Conservation (phyloP, 2,113 vertebrate genomes). For the Rhegmatorhina hoffmannsi region DNA sequence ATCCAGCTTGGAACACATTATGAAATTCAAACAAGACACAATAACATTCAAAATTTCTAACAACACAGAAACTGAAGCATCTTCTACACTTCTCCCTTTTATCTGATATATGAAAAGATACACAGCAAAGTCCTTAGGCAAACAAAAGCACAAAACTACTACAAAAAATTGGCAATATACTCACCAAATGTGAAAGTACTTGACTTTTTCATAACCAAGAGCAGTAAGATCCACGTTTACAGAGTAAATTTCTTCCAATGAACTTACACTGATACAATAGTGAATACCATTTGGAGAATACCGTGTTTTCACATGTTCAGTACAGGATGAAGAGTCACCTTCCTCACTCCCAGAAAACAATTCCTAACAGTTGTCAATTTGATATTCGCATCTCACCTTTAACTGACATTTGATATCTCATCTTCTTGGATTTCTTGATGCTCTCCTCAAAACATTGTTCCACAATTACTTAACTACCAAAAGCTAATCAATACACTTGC, state of each 20-base stretch:
- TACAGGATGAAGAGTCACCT: not conserved
- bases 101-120: not conserved
- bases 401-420: not conserved
- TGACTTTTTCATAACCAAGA: not conserved
- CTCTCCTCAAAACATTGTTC: not conserved
- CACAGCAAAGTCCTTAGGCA: not conserved
- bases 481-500: not conserved
- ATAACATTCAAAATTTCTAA: not conserved
- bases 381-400: not conserved
- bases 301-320: not conserved
- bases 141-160: not conserved
- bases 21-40: not conserved
- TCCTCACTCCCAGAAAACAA: not conserved
- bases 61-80: not conserved
- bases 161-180: not conserved
- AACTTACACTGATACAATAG: not conserved
- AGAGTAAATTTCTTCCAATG: not conserved
- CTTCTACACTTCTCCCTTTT: not conserved
- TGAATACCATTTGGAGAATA: not conserved
- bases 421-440: not conserved
- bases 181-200: not conserved
- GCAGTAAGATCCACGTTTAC: not conserved
- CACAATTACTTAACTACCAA: not conserved
- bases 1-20: not conserved
- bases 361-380: not conserved